phyloP scores from a whole-genome alignment of 2,888 invertebrate genomes.

The Tetranychus truncatus region DNA sequence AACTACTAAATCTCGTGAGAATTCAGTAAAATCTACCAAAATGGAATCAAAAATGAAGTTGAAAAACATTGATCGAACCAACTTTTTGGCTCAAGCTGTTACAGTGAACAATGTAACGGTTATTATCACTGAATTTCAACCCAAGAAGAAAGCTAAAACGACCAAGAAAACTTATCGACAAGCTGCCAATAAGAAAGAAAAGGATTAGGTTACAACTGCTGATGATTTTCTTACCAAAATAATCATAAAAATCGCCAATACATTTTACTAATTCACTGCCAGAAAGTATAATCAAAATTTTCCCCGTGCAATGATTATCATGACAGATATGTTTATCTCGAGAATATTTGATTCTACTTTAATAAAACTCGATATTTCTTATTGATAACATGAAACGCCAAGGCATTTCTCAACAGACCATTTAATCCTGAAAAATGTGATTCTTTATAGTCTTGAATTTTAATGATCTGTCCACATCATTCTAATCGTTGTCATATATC shows the following conservation, averaged over 20 bases:
- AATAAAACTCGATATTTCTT: no score
- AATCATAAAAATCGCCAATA: neutral
- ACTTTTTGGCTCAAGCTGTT: conserved; percentile 78
- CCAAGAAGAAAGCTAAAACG: conserved; percentile 27
- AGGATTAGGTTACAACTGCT: neutral
- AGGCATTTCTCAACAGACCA: no score
- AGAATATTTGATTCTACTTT: no score
- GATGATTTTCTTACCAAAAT: neutral
- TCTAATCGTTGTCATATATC: no score
- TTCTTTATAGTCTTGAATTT: no score
- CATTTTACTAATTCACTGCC: neutral
- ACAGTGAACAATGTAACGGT: conserved; percentile 94
- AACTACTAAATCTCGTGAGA: neutral
- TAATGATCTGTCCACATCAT: no score
- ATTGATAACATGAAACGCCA: no score
- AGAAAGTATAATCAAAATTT: neutral
- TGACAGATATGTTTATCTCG: neutral
- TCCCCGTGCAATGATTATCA: neutral
- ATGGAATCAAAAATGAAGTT: conserved; percentile 36
- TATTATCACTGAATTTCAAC: conserved; percentile 68
- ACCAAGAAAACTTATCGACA: neutral
- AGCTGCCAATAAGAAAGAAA: neutral
- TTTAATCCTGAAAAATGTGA: no score
- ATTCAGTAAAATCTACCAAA: neutral
- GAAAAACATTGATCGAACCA: conserved; percentile 78